Base-by-base conservation (phyloP, 2,797 vertebrate genomes). In the Hemitrygon akajei region DNA sequence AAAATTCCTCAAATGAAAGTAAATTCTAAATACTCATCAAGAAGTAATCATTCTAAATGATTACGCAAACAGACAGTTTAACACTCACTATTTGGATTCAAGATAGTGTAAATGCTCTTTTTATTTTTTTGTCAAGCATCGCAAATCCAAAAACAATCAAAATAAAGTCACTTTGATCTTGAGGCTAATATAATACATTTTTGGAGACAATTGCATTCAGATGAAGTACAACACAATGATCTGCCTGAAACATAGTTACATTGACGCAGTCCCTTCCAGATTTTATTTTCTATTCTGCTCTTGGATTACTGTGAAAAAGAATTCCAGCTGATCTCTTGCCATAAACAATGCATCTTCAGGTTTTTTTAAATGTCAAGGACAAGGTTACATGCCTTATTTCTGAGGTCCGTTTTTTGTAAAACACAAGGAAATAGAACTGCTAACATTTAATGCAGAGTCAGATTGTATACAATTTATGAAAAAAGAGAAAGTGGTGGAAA, bases 221-320 rank as follows among this genome's bases (percentile, higher is more conserved):
- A 47, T 5, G 18, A 91, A 63, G 63, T 71, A 86, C 27, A 71
- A 71, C 6, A 66, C 34, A 60, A 14, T n/a, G 6, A 89, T 40
- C 66, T 91, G 18, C n/a, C 12, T 34, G 69, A 20, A 69, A n/a
- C 89, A 92, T 69, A 92, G 66, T 92, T 66, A 92, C 66, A 89
- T 92, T 47, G 71, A 92, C 73, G 66, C 71, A 92, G 89, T 73
- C 89, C 34, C 89, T 92, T 73, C 89, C 89, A 92, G 89, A 92
- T 73, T 92, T 92, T 6, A 92, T 66, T 92, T 92, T 92, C 66
- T 66, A 92, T 73, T 92, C 69, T 40, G 89, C 73, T 71, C 89
- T 66, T 73, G 89, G 89, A 73, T 34, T 89, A 69, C 66, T 69
- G 66, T 69, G 37, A 37, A 11, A 69, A 69, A 69, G 69, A 69